Percentiles rank a stretch among this genome's conserved stretches.
Evolutionary conservation across 2,113 vertebrate species (phyloP).

Genomic region (Sphaerodactylus townsendi): DNA sequence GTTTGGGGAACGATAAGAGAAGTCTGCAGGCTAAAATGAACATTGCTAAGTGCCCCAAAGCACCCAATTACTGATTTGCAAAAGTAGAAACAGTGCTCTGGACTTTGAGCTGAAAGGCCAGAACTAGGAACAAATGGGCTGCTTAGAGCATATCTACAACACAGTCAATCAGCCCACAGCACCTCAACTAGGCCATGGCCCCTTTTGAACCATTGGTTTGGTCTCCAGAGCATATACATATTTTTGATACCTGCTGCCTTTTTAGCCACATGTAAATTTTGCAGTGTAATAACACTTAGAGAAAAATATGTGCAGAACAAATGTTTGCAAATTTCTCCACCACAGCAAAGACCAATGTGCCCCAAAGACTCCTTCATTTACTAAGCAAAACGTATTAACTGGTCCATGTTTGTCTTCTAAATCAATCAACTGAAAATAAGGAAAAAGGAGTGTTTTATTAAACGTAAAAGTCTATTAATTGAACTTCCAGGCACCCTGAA

Average conservation of each 20-base stretch:
- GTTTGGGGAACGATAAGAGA: background rate
- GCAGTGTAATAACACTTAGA: background rate
- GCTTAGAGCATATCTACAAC: background rate
- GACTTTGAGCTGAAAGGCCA: background rate
- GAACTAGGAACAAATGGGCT: background rate
- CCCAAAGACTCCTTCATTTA: background rate
- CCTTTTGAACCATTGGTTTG: background rate
- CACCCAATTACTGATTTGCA: background rate
- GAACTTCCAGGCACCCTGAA: background rate
- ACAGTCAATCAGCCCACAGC: background rate
- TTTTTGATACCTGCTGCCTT: background rate
- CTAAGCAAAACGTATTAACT: background rate
- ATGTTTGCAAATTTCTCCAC: background rate
- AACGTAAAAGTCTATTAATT: background rate
- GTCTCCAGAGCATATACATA: background rate
- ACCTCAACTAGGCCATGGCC: background rate
- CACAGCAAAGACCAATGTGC: background rate
- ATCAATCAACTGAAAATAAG: conserved; percentile 15
- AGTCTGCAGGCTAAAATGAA: background rate
- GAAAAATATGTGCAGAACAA: background rate
- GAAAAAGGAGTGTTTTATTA: background rate
- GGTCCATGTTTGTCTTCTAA: background rate
- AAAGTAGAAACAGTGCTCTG: background rate
- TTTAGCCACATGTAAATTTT: background rate
- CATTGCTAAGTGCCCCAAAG: background rate